A percentile compares a stretch with the other conserved stretches of the same genome.
Evolutionary conservation across 2,797 vertebrate species (phyloP).

Genomic region (Acridotheres tristis): DNA sequence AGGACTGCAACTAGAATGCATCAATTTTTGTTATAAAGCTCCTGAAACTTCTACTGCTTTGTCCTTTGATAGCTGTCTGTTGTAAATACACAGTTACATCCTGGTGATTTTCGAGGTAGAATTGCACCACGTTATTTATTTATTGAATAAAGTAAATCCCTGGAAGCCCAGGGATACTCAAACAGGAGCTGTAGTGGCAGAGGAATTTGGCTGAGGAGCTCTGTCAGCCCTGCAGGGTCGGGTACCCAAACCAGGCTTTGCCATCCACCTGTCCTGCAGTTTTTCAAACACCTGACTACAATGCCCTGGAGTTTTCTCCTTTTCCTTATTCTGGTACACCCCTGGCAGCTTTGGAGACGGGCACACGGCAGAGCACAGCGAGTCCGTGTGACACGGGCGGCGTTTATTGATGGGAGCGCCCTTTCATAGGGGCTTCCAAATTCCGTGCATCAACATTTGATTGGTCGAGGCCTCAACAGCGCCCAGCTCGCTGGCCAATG

Average conservation of each 20-base stretch:
- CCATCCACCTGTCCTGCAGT: neutral
- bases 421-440: no score
- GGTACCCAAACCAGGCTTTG: neutral
- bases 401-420: no score
- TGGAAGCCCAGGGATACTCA: neutral
- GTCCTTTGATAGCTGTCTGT: neutral
- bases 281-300: neutral
- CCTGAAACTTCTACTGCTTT: neutral
- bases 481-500: no score
- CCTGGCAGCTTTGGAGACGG: no score
- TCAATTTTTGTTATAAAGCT: neutral
- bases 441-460: no score
- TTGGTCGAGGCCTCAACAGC: no score
- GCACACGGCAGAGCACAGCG: no score
- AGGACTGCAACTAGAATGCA: accelerated
- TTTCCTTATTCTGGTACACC: neutral
- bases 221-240: accelerated
- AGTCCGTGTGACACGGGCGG: no score
- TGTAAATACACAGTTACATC: neutral
- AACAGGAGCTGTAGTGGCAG: neutral
- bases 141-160: neutral
- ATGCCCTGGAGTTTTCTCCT: neutral
- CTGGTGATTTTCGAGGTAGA: neutral
- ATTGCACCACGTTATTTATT: neutral
- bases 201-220: neutral